Evolutionary conservation across 2,113 vertebrate genomes (phyloP), one percentile per base, ranked within the genome.

Genomic region (Phocoena sinus): DNA sequence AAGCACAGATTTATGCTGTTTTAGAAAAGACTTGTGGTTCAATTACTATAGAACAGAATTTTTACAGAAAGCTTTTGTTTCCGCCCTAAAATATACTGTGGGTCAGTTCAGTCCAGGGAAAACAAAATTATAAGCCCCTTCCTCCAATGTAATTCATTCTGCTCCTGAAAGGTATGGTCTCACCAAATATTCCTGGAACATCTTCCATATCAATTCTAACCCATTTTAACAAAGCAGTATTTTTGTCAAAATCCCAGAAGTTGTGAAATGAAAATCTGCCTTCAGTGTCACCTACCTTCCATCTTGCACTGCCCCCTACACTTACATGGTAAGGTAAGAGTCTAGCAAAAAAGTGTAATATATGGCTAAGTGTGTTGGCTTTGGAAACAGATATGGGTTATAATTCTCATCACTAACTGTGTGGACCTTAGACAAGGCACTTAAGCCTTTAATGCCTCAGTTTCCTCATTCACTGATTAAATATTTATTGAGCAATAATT

Each of bases 1-100:
- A 96, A 97, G 95, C 96, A 67, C 0, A 95, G 74, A 84, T 92
- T 92, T 97, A 94, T 83, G 65, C 36, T 96, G 67, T 94, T 85
- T 93, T 83, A 97, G 67, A 74, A 96, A n/a, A 74, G 60, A 94
- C 47, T 92, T 87, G 50, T 80, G 77, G 71, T 77, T 84, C 80
- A 96, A 88, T 80, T 84, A 97, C 95, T 93, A 89, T 60, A 80
- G 85, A 87, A 92, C 95, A 50, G 0, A 1, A 94, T 85, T 94
- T 84, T 88, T 58, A 97, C 83, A 95, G 85, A 85, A 47, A 87
- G 6, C 47, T 92, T 38, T 12, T 93, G 94, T 58, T 60, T 85
- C 0, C 62, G 56, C 80, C 89, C 82, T 91, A 97, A 97, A 94
- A 91, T 79, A 95, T 4, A 68, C 65, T 26, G 41, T 82, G 84